Percentiles rank a stretch among this genome's conserved stretches.
Evolutionary conservation across 2,797 vertebrate genomes (phyloP).

Genomic region (Poecilia velifera): DNA sequence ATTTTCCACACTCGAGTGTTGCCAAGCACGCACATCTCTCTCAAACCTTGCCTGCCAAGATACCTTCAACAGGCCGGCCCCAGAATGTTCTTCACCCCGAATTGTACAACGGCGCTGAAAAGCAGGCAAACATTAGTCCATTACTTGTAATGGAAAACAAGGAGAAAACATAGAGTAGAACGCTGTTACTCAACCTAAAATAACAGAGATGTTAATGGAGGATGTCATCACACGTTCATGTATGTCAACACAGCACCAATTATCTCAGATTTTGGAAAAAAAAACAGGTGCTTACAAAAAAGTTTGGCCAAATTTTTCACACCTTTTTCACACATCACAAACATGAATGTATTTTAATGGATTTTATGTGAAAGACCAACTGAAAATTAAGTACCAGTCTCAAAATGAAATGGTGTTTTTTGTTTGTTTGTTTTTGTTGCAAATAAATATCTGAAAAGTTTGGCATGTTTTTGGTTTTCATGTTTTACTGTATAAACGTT

Average conservation of each 20-base stretch:
- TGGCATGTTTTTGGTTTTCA: background rate
- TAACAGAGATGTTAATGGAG: background rate
- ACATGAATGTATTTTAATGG: background rate
- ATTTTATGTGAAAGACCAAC: background rate
- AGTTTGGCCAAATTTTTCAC: background rate
- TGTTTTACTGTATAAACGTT: background rate
- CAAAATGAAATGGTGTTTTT: background rate
- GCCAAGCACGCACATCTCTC: conserved; percentile 36
- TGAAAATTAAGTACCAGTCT: background rate
- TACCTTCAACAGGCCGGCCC: conserved; percentile 44
- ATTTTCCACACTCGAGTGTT: conserved; percentile 51
- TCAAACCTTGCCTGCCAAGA: conserved; percentile 27
- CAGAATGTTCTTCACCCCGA: conserved; percentile 32
- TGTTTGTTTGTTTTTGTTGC: background rate
- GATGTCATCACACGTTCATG: background rate
- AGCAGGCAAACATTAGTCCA: conserved; percentile 47
- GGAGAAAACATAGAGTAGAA: background rate
- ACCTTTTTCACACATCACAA: background rate
- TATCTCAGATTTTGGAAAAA: background rate
- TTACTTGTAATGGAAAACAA: conserved; percentile 42
- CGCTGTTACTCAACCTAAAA: background rate
- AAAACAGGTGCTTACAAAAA: background rate
- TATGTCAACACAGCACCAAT: no score
- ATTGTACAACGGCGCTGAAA: conserved; percentile 13
- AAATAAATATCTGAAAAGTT: background rate